Percentiles rank a stretch among this genome's conserved stretches.
Evolutionary conservation across 1,140 invertebrate genomes (phyloP).

Genomic region (Drosophila orena): DNA sequence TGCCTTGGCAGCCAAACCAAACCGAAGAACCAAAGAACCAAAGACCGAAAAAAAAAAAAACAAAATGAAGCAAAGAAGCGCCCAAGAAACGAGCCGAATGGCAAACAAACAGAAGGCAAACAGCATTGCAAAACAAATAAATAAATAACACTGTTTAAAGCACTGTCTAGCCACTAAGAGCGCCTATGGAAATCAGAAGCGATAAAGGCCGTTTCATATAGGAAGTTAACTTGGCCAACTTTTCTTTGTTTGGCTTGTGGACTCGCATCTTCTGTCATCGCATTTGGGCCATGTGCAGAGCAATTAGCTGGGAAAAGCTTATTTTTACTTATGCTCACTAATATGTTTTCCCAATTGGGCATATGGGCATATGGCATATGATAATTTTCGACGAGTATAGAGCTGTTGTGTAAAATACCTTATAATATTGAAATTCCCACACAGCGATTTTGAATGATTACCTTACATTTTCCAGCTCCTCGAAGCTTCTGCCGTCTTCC

Average conservation of each 20-base stretch:
- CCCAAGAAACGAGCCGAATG: conserved; percentile 22
- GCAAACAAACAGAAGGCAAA: conserved; percentile 27
- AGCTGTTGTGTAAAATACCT: too few relatives aligned
- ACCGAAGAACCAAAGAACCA: not conserved
- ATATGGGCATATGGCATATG: too few relatives aligned
- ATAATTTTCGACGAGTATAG: too few relatives aligned
- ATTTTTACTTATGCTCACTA: not conserved
- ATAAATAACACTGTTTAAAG: conserved; percentile 71
- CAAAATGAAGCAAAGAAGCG: conserved; percentile 1
- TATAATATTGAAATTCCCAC: not conserved
- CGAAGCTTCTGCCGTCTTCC: conserved; percentile 4
- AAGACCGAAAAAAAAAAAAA: not conserved
- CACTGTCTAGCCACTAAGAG: not conserved
- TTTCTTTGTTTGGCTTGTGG: not conserved
- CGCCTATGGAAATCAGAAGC: conserved; percentile 6
- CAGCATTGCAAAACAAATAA: conserved; percentile 47
- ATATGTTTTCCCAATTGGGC: not conserved
- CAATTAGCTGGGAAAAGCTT: not conserved
- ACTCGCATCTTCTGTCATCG: conserved; percentile 1
- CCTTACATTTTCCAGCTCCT: not conserved
- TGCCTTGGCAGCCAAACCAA: conserved; percentile 64
- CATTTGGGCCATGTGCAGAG: conserved; percentile 4
- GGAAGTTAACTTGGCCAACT: conserved; percentile 25
- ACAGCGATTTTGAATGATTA: conserved; percentile 2
- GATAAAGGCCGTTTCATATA: not conserved